phyloP scores from a whole-genome alignment of 2,113 vertebrate species.

The Chaetorhynchus papuensis region DNA sequence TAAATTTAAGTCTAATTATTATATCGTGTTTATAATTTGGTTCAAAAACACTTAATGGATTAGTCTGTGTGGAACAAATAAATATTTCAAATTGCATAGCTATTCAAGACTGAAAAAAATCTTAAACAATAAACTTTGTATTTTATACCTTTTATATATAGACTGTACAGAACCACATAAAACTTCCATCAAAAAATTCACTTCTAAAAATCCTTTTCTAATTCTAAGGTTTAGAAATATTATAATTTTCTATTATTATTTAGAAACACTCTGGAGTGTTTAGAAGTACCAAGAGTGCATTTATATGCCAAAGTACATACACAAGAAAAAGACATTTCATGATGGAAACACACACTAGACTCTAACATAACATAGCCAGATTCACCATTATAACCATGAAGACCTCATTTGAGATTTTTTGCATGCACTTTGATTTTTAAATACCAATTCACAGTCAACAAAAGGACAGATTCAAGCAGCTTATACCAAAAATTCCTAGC shows the following conservation, averaged over 20 bases:
- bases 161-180: background rate
- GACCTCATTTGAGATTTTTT: background rate
- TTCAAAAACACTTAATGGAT: background rate
- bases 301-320: background rate
- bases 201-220: background rate
- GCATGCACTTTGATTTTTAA: background rate
- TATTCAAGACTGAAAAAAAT: background rate
- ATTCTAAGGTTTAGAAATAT: background rate
- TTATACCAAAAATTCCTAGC: background rate
- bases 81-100: background rate
- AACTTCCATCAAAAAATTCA: background rate
- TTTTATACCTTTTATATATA: background rate
- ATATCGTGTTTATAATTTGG: background rate
- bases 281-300: background rate
- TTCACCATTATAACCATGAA: background rate
- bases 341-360: background rate
- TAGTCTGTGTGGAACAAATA: background rate
- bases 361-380: background rate
- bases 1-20: background rate
- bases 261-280: background rate
- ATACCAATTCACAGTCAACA: background rate
- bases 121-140: background rate
- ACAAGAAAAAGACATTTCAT: background rate
- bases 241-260: background rate
- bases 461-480: background rate